Evolutionary conservation across 2,888 invertebrate species (phyloP), one percentile per base, ranked within the genome.

Genomic region (Acleris cristana): DNA sequence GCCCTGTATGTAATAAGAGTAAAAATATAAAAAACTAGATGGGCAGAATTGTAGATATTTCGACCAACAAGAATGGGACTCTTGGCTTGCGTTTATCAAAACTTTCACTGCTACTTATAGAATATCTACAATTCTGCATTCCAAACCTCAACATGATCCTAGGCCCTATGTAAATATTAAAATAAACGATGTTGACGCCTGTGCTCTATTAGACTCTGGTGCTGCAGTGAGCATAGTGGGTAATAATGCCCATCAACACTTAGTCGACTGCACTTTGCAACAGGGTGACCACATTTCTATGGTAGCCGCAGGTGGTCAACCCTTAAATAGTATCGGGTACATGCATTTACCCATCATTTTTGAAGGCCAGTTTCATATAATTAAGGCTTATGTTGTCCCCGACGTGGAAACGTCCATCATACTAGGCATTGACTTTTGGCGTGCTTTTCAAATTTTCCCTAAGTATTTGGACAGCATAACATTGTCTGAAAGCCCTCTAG

Each of bases 1-100:
- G 66, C 61, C 61, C 66, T 8, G 49, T 21, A 3, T 60, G 66
- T 48, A 18, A 30, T 19, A 59, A 23, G 3, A 23, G 23, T 23
- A 23, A 30, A 54, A 34, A 45, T 16, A 54, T 26, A 65, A 65
- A 60, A 60, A 60, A 65, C 51, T 65, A 40, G 18, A 65, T 30
- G 26, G 18, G 30, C 44, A 49, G 18, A n/a, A 26, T 54, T 30
- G 58, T 34, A 12, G 65, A 30, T 7, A 40, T 60, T 30, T 30
- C 51, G n/a, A 55, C 49, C 16, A 19, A 4, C 19, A 19, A 18
- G 49, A 49, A 1, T 49, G 49, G 49, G 18, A 49, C 4, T 5
- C n/a, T 19, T 49, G 49, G 49, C 19, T 49, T 18, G 6, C 8
- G 3, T n/a, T 49, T 8, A 49, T 49, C 4, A 49, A 8, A 18